Percentiles rank a stretch among this genome's conserved stretches.
These are phyloP conservation scores for Bucorvus abyssinicus DNA, from an alignment of 2,797 vertebrate species.

Conservation along the genomic window DNA sequence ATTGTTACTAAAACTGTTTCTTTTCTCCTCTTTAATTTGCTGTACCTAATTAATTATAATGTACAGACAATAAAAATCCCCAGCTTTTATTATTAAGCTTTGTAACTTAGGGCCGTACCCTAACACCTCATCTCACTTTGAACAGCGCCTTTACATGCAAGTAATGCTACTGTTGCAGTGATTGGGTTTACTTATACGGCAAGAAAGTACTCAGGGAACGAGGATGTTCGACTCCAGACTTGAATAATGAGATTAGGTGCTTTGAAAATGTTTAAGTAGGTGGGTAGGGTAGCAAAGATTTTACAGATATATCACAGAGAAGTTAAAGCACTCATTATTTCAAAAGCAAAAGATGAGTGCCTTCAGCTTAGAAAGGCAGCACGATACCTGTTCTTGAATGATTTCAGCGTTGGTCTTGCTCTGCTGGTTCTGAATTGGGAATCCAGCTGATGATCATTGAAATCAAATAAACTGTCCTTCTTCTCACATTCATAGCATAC, in stretches of 20 bases:
- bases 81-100: background rate
- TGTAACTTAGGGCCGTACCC: background rate
- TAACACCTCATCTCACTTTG: background rate
- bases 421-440: background rate
- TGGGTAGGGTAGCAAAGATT: background rate
- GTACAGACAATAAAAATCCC: background rate
- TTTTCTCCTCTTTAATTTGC: slow-evolving; percentile 12
- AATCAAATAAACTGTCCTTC: background rate
- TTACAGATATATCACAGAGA: background rate
- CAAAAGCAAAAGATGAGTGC: background rate
- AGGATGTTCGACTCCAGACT: background rate
- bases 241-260: background rate
- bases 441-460: background rate
- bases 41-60: background rate
- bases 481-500: background rate
- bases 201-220: background rate
- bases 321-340: background rate
- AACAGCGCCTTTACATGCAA: background rate
- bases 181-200: background rate
- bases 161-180: background rate
- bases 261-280: background rate
- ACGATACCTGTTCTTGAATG: background rate
- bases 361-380: background rate
- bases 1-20: background rate
- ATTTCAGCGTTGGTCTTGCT: background rate